Conservation (phyloP, 92 coral and sea anemone species). For the Palythoa grandis region DNA sequence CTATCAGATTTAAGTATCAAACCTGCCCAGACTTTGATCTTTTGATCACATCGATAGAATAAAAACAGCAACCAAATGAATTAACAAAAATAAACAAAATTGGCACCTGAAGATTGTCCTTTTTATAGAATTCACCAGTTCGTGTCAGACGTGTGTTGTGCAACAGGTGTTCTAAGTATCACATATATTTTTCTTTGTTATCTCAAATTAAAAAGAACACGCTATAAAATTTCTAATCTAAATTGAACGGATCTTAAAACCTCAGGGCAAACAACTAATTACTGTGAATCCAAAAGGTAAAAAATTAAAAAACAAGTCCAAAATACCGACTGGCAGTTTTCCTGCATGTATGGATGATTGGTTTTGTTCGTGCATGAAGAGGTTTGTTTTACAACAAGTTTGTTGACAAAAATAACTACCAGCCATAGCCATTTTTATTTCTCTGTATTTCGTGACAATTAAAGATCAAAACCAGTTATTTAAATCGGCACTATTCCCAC, state of each 20-base stretch:
- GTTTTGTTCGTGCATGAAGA: background rate
- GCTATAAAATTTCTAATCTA: background rate
- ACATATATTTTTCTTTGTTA: background rate
- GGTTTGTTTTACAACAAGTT: background rate
- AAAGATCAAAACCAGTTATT: background rate
- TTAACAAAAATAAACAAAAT: background rate
- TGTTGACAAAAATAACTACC: slow-evolving; percentile 9
- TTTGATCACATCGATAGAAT: background rate
- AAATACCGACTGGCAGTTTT: background rate
- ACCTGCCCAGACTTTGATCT: background rate
- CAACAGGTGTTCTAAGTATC: background rate
- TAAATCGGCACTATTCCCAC: too few species aligned
- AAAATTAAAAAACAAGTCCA: background rate
- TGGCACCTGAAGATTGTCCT: background rate
- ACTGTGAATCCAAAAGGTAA: background rate
- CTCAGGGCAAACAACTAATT: background rate
- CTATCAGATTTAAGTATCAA: background rate
- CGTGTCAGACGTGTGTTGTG: background rate
- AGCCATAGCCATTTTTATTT: background rate
- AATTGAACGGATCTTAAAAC: background rate
- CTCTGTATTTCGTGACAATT: background rate
- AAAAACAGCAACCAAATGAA: background rate
- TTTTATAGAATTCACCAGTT: background rate
- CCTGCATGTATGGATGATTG: background rate
- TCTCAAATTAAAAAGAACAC: background rate